A percentile compares a stretch with the other conserved stretches of the same genome.
Conservation (phyloP, 2,113 vertebrate species). For the Xiphias gladius region DNA sequence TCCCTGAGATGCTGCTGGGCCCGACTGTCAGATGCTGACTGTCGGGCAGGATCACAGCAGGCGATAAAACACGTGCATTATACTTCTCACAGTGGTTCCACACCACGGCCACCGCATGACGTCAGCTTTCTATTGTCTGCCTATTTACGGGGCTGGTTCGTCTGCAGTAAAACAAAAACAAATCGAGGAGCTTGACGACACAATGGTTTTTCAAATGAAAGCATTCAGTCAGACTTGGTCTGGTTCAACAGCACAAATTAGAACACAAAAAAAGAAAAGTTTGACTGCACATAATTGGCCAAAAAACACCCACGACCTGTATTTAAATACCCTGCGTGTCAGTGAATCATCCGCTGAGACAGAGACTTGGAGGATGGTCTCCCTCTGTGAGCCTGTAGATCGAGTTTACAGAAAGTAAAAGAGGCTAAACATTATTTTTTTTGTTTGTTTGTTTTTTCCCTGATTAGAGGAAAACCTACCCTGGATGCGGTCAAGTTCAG, state of each 20-base stretch:
- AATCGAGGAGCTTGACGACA: background rate
- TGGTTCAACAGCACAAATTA: background rate
- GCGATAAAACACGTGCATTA: background rate
- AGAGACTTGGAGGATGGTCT: too few species aligned
- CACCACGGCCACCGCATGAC: constrained; percentile 14
- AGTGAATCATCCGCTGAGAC: background rate
- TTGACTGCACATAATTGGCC: background rate
- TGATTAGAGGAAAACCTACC: constrained; percentile 71
- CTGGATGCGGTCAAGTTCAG: constrained; percentile 86
- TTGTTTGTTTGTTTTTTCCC: too few species aligned
- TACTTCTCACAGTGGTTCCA: constrained; percentile 5
- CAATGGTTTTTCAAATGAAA: background rate
- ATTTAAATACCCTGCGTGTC: background rate
- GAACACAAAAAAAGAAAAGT: background rate
- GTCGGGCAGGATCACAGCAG: background rate
- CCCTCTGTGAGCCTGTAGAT: too few species aligned
- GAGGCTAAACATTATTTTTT: rapidly evolving
- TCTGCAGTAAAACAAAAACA: constrained; percentile 12
- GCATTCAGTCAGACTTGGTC: background rate
- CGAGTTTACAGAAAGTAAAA: background rate
- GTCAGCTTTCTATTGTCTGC: constrained; percentile 38
- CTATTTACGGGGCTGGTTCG: constrained; percentile 15
- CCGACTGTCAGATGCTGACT: background rate
- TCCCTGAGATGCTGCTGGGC: background rate
- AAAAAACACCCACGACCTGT: background rate